phyloP scores from a whole-genome alignment of 2,113 vertebrate species.

The Pedionomus torquatus region DNA sequence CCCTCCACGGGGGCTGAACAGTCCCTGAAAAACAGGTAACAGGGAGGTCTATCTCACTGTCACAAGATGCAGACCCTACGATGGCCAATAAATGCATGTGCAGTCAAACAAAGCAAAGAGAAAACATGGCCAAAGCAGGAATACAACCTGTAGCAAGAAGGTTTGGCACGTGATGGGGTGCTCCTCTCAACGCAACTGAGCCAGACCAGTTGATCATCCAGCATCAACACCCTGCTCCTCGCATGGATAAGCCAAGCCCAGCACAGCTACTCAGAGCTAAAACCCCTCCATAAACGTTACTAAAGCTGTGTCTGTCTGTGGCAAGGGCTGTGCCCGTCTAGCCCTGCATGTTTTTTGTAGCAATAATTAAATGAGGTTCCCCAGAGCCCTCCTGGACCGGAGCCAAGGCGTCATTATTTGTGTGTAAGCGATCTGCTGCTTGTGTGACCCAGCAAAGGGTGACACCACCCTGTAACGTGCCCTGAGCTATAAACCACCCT shows the following conservation, averaged over 20 bases:
- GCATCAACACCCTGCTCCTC: background rate
- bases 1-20: background rate
- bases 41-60: background rate
- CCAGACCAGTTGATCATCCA: background rate
- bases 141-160: background rate
- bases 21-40: background rate
- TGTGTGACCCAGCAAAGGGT: background rate
- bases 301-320: background rate
- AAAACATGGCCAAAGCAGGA: background rate
- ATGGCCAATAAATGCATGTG: accelerated
- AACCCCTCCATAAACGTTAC: background rate
- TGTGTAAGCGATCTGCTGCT: background rate
- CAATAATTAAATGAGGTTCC: background rate
- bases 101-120: background rate
- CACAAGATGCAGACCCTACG: background rate
- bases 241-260: background rate
- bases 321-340: background rate
- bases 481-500: background rate
- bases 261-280: background rate
- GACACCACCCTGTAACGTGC: background rate
- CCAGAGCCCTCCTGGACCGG: background rate
- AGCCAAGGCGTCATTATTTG: background rate
- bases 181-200: background rate
- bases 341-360: background rate
- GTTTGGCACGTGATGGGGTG: background rate